A percentile compares a stretch with the other conserved stretches of the same genome.
phyloP scores from a whole-genome alignment of 2,888 invertebrate genomes.

The Eupithecia abbreviata region DNA sequence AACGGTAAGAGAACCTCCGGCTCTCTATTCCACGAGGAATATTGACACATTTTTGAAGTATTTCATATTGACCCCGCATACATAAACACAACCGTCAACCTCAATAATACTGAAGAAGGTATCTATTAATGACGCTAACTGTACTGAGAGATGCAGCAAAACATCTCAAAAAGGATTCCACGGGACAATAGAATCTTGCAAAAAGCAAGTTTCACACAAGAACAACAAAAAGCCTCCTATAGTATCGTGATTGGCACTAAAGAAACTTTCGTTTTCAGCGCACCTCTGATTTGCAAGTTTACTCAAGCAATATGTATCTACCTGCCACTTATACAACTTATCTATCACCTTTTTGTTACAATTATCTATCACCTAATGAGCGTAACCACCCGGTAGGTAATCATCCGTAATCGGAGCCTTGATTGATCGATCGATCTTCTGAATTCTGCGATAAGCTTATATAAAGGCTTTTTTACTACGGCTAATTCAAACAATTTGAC shows the following conservation, averaged over 20 bases:
- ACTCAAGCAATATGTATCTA: conserved; percentile 39
- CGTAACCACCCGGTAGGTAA: conserved; percentile 32
- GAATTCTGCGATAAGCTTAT: conserved; percentile 1
- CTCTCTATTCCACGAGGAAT: neutral
- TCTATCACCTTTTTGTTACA: conserved; percentile 38
- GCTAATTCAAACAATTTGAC: neutral
- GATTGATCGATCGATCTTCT: conserved; percentile 16
- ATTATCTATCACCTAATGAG: conserved; percentile 33
- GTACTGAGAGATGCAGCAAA: conserved; percentile 28
- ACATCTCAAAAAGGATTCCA: conserved; percentile 24
- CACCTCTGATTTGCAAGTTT: conserved; percentile 58
- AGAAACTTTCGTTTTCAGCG: conserved; percentile 74
- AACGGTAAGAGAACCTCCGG: neutral
- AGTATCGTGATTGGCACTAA: conserved; percentile 58
- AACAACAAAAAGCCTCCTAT: conserved; percentile 64
- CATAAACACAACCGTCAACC: neutral
- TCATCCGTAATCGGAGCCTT: conserved; percentile 30
- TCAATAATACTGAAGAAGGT: neutral
- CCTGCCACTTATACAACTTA: conserved; percentile 28
- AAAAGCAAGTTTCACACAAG: conserved; percentile 67
- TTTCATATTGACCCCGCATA: neutral
- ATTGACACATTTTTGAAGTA: neutral
- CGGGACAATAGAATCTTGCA: conserved; percentile 44
- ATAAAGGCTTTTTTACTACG: neutral
- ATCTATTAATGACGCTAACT: neutral